Base-by-base conservation (phyloP, 2,888 invertebrate genomes). In the Mystacides longicornis region DNA sequence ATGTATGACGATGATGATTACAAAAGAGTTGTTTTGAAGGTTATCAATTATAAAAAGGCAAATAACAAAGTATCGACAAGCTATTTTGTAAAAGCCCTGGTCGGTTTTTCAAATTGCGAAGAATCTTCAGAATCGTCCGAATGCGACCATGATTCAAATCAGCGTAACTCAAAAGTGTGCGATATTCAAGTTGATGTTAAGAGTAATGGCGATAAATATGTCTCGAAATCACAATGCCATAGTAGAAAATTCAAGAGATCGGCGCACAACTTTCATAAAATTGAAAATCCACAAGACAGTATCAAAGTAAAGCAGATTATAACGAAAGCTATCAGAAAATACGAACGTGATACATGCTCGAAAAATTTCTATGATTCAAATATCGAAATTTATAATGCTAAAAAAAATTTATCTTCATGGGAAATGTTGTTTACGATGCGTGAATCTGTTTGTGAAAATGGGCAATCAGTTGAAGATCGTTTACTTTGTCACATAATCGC, bases 1-100 rank as follows among this genome's bases (percentile, higher is more conserved):
- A 67, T 72, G n/a, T 68, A 71, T 51, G 79, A 79, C 63, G 67
- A 68, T 7, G 78, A 79, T 63, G 67, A 74, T 57, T 65, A 69
- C 5, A 78, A 73, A 61, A 67, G 77, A 51, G 65, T 76, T 1
- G 68, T 79, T 11, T 63, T 77, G 33, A 71, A 76, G 51, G 68
- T 80, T 51, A 54, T 76, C 14, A 70, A 71, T 18, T 73, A 72
- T 0, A 72, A 72, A 59, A 72, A 68, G 62, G 16, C 3, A 3
- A 64, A 64, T 42, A 58, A 64, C 1, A 58, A 62, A 2, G 66
- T 70, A 50, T 75, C 73, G 9, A 67, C 70, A 19, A 67, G 72
- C 61, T 74, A 75, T 59, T 68, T 73, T 54, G 63, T 79, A 45
- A 71, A 67, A 54, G 63, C 75, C 20, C 66, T 69, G 58, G 68